Conservation (phyloP, 2,888 invertebrate genomes). For the Agrochola lychnidis region DNA sequence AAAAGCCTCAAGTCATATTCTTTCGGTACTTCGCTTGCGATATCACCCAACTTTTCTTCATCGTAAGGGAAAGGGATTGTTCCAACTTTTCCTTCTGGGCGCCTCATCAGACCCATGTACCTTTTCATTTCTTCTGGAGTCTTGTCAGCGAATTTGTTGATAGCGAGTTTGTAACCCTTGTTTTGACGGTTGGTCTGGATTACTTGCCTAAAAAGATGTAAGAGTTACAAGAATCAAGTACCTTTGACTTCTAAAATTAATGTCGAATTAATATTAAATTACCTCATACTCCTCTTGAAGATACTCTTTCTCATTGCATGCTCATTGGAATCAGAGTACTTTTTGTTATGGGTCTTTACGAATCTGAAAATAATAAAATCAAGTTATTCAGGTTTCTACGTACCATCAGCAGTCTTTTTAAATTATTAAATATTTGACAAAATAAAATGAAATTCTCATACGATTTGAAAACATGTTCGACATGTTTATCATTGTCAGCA, state of each 20-base stretch:
- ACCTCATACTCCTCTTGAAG: constrained; percentile 61
- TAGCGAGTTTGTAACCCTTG: constrained; percentile 75
- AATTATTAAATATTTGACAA: background rate
- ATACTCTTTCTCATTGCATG: constrained; percentile 53
- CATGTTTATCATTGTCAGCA: constrained; percentile 74
- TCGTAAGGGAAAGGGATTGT: constrained; percentile 80
- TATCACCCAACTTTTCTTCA: constrained; percentile 62
- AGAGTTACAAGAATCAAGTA: background rate
- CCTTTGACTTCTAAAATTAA: background rate
- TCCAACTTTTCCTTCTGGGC: constrained; percentile 73
- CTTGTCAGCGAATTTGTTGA: constrained; percentile 82
- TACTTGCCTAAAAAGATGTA: constrained; percentile 68
- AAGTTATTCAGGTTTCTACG: background rate
- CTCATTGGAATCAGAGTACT: constrained; percentile 52
- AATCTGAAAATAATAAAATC: constrained; percentile 49
- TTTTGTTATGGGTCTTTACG: constrained; percentile 36
- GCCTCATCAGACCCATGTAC: constrained; percentile 72
- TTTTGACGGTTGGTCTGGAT: constrained; percentile 74
- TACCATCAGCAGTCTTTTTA: background rate
- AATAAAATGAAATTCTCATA: constrained; percentile 58
- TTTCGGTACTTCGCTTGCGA: constrained; percentile 70
- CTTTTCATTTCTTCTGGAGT: constrained; percentile 77
- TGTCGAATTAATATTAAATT: background rate
- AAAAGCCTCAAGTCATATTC: constrained; percentile 77
- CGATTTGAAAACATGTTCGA: constrained; percentile 76